phyloP scores from a whole-genome alignment of 2,797 vertebrate genomes.

The Enteromius thamalakanensis region DNA sequence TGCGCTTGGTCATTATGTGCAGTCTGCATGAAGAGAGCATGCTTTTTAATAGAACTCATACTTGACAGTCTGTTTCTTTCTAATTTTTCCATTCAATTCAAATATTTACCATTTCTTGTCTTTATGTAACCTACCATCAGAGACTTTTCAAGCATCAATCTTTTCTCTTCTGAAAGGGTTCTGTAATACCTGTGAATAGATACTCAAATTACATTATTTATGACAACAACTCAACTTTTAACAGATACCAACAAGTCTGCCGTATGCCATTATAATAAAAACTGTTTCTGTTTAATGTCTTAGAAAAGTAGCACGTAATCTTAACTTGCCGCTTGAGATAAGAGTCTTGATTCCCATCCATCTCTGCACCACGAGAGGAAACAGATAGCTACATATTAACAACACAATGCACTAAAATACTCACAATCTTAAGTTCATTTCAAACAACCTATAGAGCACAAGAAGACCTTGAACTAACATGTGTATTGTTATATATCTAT shows the following conservation, averaged over 20 bases:
- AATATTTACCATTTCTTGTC: background rate
- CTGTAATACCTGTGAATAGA: slow-evolving; percentile 69
- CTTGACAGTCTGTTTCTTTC: background rate
- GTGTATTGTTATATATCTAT: background rate
- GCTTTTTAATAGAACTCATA: background rate
- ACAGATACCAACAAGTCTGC: background rate
- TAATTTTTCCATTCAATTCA: background rate
- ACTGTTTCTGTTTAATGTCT: background rate
- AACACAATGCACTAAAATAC: slow-evolving; percentile 4
- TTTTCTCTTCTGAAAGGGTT: slow-evolving; percentile 61
- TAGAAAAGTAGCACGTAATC: background rate
- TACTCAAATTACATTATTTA: background rate
- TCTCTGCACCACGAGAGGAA: slow-evolving; percentile 73
- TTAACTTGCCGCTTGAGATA: slow-evolving; percentile 76
- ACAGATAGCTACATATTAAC: slow-evolving; percentile 66
- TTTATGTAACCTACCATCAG: slow-evolving; percentile 33
- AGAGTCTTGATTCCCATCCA: slow-evolving; percentile 64
- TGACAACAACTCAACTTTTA: background rate
- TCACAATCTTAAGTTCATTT: background rate
- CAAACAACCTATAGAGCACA: background rate
- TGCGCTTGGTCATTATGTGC: background rate
- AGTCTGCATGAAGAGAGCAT: background rate
- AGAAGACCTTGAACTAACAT: slow-evolving; percentile 24
- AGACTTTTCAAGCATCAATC: slow-evolving; percentile 47
- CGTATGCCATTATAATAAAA: background rate